Conservation (phyloP, 2,888 invertebrate genomes). For the Rhodophaea formosa region DNA sequence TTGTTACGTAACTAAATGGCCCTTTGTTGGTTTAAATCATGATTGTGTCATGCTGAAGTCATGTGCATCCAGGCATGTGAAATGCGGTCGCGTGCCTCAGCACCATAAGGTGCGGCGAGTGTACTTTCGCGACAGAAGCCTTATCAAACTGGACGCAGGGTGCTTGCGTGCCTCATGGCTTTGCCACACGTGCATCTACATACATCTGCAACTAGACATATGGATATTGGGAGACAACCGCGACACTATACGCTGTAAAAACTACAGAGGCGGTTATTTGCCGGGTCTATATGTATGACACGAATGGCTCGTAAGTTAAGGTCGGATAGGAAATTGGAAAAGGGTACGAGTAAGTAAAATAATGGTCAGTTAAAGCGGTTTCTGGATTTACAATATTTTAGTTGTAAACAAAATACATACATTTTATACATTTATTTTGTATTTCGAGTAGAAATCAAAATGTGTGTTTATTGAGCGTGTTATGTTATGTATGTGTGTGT, state of each 20-base stretch:
- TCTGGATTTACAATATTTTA: constrained; percentile 2
- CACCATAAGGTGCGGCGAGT: constrained; percentile 54
- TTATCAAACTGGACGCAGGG: constrained; percentile 45
- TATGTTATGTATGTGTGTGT: too few species aligned
- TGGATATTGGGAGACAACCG: constrained; percentile 6
- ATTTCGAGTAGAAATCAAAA: not conserved
- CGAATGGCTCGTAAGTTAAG: constrained; percentile 13
- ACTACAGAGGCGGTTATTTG: constrained; percentile 1
- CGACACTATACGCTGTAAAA: not conserved
- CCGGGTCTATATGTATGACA: constrained; percentile 6
- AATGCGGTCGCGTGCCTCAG: constrained; percentile 64
- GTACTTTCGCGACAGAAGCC: constrained; percentile 49
- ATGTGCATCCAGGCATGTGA: constrained; percentile 43
- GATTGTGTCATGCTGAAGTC: constrained; percentile 44
- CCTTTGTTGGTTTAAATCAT: constrained; percentile 22
- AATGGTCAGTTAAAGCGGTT: constrained; percentile 11
- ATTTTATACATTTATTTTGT: not conserved
- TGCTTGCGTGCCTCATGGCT: constrained; percentile 35
- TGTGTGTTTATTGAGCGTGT: too few species aligned
- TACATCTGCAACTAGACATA: constrained; percentile 33
- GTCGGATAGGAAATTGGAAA: constrained; percentile 17
- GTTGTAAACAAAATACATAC: not conserved
- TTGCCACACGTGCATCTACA: constrained; percentile 42
- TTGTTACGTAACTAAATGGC: constrained; percentile 7
- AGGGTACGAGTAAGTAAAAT: constrained; percentile 10